Percentiles rank a stretch among this genome's conserved stretches.
phyloP scores from a whole-genome alignment of 1,140 invertebrate species.

The Chelonus insularis region DNA sequence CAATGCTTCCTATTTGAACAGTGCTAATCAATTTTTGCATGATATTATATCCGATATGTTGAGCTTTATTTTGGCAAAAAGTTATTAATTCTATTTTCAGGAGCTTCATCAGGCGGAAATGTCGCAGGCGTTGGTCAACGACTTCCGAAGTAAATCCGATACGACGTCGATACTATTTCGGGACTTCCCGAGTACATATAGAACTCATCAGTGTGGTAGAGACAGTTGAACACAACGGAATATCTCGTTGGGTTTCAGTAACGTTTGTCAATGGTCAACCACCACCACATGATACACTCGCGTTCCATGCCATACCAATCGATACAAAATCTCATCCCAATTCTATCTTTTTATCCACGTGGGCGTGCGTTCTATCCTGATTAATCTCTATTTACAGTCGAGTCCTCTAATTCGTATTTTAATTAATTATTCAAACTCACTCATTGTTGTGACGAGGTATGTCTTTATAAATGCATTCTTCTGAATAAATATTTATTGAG shows the following conservation, averaged over 20 bases:
- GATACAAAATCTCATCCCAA: slow-evolving; percentile 13
- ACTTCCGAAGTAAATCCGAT: slow-evolving; percentile 18
- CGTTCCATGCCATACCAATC: neutral
- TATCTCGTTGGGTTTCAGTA: neutral
- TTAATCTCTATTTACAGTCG: neutral
- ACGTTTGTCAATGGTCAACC: neutral
- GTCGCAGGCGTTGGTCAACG: slow-evolving; percentile 13
- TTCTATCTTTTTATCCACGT: neutral
- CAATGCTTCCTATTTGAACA: too few species aligned
- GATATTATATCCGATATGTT: too few species aligned
- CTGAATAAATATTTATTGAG: too few species aligned
- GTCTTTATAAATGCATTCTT: too few species aligned
- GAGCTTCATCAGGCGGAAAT: slow-evolving; percentile 19
- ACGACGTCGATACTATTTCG: slow-evolving; percentile 17
- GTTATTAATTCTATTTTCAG: slow-evolving; percentile 18
- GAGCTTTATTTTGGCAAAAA: slow-evolving; percentile 2
- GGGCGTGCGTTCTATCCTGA: neutral
- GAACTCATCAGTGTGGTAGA: neutral
- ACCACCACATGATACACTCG: neutral
- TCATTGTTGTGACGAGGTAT: too few species aligned
- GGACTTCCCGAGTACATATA: slow-evolving; percentile 3
- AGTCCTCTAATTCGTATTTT: neutral
- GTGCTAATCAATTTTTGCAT: too few species aligned
- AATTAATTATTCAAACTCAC: neutral
- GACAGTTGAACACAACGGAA: neutral